Evolutionary conservation across 2,888 invertebrate species (phyloP).

Genomic region (Cerastis rubricosa): DNA sequence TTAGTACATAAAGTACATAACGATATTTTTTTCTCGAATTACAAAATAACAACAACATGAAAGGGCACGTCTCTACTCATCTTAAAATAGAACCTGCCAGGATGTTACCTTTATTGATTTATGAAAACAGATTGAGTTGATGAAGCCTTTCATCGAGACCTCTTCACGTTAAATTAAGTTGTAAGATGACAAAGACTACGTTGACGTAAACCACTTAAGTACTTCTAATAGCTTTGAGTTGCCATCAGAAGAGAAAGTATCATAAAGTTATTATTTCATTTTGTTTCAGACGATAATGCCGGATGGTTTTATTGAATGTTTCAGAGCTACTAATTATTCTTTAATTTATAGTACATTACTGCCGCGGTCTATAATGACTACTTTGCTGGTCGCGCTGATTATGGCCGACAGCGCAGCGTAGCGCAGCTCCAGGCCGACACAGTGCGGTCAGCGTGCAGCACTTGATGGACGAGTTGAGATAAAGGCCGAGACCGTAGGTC

Average conservation of each 20-base stretch:
- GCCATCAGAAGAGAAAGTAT: slow-evolving; percentile 25
- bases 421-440: no score
- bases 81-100: neutral
- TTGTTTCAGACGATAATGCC: slow-evolving; percentile 2
- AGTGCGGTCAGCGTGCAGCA: no score
- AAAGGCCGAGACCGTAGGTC: no score
- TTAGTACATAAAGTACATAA: no score
- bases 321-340: neutral
- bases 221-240: slow-evolving; percentile 29
- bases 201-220: slow-evolving; percentile 35
- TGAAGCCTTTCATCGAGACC: slow-evolving; percentile 10
- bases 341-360: no score
- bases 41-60: neutral
- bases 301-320: neutral
- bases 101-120: slow-evolving; percentile 15
- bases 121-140: slow-evolving; percentile 20
- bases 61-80: neutral
- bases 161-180: slow-evolving; percentile 37
- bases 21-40: neutral
- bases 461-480: no score
- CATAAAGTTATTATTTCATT: slow-evolving; percentile 9
- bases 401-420: no score
- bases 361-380: no score
- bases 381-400: no score
- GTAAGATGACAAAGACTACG: slow-evolving; percentile 25